Conservation (phyloP, 2,888 invertebrate genomes). For the Macropis europaea region DNA sequence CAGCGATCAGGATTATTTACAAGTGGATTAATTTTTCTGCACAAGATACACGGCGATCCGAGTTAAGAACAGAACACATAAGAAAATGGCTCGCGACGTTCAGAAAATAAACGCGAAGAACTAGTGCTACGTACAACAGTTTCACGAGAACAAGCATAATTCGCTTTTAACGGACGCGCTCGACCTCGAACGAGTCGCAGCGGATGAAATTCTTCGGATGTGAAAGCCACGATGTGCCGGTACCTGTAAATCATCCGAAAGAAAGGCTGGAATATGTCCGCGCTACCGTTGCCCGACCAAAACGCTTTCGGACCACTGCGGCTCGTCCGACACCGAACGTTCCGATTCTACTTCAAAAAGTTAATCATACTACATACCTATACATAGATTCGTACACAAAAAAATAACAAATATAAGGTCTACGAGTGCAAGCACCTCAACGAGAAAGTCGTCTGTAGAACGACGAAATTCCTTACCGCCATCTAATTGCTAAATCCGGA, state of each 20-base stretch:
- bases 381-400: slow-evolving; percentile 7
- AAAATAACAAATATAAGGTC: slow-evolving; percentile 9
- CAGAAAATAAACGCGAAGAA: slow-evolving; percentile 5
- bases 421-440: slow-evolving; percentile 2
- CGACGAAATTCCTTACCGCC: slow-evolving; percentile 44
- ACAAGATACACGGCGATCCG: slow-evolving; percentile 39
- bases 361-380: slow-evolving; percentile 32
- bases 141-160: slow-evolving; percentile 15
- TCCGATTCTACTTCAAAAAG: slow-evolving; percentile 37
- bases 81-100: background rate
- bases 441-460: background rate
- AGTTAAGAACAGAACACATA: slow-evolving; percentile 14
- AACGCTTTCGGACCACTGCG: background rate
- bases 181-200: slow-evolving; percentile 23
- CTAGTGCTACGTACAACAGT: background rate
- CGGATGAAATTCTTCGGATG: too few species aligned
- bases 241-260: too few species aligned
- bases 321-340: slow-evolving; percentile 16
- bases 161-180: slow-evolving; percentile 17
- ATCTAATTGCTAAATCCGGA: slow-evolving; percentile 42
- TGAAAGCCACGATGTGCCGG: too few species aligned
- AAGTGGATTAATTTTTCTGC: slow-evolving; percentile 38
- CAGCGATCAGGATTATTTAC: slow-evolving; percentile 54
- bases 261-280: background rate
- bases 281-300: background rate